phyloP scores from a whole-genome alignment of 2,797 vertebrate genomes.

The Scarus forsteni region DNA sequence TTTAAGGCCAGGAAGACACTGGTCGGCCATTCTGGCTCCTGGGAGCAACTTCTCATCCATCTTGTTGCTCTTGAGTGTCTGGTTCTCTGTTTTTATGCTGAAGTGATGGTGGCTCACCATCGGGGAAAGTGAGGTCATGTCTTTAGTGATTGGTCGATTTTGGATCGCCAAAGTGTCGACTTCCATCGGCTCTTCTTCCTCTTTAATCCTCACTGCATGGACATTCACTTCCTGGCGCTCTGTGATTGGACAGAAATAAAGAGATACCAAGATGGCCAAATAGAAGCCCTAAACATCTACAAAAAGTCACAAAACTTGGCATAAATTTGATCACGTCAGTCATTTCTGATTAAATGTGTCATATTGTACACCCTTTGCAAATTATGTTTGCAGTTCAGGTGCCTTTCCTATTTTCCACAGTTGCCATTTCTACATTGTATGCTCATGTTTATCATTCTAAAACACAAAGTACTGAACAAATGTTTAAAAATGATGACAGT shows the following conservation, averaged over 20 bases:
- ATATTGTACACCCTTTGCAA: no score
- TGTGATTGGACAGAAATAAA: conserved; percentile 48
- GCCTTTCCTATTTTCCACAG: no score
- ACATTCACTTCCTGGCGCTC: conserved; percentile 70
- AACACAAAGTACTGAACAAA: no score
- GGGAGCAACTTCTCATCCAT: conserved; percentile 14
- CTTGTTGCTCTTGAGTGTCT: conserved; percentile 3
- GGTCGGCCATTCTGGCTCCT: conserved; percentile 54
- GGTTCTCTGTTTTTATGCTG: conserved; percentile 56
- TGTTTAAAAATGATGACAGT: no score
- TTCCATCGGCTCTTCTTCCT: conserved; percentile 76
- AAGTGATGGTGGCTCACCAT: conserved; percentile 25
- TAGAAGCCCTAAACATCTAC: no score
- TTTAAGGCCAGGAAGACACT: conserved; percentile 40
- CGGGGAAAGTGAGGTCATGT: not conserved
- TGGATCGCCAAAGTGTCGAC: conserved; percentile 31
- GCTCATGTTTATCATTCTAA: no score
- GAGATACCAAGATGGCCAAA: no score
- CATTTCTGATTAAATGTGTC: no score
- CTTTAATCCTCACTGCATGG: conserved; percentile 65
- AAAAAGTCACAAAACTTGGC: no score
- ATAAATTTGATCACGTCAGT: no score
- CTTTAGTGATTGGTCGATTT: conserved; percentile 31
- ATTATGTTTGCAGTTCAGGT: no score
- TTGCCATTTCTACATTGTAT: no score